phyloP scores from a whole-genome alignment of 2,888 invertebrate genomes.

The Nomada goodeniana region DNA sequence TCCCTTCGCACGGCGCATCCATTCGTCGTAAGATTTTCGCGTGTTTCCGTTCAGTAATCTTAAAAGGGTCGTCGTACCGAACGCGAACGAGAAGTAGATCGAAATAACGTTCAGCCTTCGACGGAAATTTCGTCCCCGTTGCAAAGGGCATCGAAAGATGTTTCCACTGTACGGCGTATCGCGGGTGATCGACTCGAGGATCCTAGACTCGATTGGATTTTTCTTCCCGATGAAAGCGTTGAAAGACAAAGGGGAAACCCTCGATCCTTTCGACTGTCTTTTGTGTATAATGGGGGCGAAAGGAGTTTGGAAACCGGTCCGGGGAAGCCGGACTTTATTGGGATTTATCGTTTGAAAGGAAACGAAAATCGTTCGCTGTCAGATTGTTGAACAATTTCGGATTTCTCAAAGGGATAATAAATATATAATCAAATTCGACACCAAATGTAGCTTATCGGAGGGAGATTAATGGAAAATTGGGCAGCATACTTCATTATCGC shows the following conservation, averaged over 20 bases:
- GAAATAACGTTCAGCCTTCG: not conserved
- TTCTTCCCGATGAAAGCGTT: not conserved
- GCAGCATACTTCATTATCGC: constrained; percentile 45
- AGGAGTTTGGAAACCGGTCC: not conserved
- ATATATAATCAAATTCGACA: too few relatives aligned
- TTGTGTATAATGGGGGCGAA: not conserved
- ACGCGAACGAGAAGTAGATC: not conserved
- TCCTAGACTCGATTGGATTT: constrained; percentile 1
- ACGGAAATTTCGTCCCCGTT: not conserved
- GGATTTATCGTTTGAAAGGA: not conserved
- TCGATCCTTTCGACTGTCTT: not conserved
- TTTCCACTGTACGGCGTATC: not conserved
- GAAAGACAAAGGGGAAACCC: constrained; percentile 8
- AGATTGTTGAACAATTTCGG: not conserved
- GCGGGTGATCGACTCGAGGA: constrained; percentile 27
- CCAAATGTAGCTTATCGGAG: too few relatives aligned
- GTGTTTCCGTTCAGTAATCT: constrained; percentile 8
- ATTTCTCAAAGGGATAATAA: too few relatives aligned
- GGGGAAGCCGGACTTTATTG: not conserved
- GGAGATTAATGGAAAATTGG: too few relatives aligned
- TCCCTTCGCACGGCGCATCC: not conserved
- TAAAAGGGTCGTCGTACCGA: not conserved
- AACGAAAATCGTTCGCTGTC: not conserved
- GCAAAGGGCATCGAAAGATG: not conserved
- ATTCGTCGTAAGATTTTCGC: not conserved